Conservation (phyloP, 2,113 vertebrate genomes). For the Martes martes region DNA sequence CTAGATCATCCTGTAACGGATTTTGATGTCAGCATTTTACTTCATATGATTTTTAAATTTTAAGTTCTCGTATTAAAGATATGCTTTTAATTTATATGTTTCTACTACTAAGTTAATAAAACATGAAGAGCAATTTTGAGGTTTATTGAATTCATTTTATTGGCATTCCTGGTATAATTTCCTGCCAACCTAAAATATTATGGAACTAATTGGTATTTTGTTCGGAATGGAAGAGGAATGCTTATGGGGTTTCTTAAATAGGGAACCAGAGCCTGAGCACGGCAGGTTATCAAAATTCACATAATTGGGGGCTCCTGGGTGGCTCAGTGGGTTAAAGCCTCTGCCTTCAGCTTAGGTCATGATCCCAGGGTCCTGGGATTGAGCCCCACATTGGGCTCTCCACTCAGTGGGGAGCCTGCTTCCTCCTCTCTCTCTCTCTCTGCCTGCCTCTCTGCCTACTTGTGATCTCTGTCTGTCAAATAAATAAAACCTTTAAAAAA, state of each 20-base stretch:
- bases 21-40: background rate
- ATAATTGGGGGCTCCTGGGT: background rate
- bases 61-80: background rate
- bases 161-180: background rate
- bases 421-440: too few relatives aligned
- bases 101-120: background rate
- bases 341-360: too few relatives aligned
- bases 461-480: too few relatives aligned
- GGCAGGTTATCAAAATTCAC: accelerated
- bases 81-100: background rate
- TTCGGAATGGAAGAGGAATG: background rate
- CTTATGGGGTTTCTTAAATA: background rate
- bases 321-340: too few relatives aligned
- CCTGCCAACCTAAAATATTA: background rate
- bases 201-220: background rate
- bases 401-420: too few relatives aligned
- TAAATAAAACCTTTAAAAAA: too few relatives aligned
- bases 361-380: too few relatives aligned
- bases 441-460: too few relatives aligned
- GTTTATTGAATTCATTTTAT: background rate
- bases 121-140: background rate
- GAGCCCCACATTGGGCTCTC: too few relatives aligned
- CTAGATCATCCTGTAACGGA: background rate
- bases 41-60: accelerated
- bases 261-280: accelerated